Percentiles rank a stretch among this genome's conserved stretches.
phyloP scores from a whole-genome alignment of 2,888 invertebrate species.

The Eupithecia vulgata region DNA sequence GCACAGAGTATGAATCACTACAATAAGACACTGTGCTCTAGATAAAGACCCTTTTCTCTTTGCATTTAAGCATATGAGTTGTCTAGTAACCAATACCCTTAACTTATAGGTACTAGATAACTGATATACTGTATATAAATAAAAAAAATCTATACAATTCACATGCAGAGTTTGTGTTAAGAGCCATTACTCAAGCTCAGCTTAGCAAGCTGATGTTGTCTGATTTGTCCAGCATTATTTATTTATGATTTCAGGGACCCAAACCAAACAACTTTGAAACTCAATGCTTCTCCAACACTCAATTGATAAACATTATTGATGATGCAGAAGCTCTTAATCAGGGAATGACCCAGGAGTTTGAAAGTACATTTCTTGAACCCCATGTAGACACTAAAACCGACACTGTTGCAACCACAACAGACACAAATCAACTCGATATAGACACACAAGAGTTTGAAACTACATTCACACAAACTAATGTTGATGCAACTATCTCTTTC shows the following conservation, averaged over 20 bases:
- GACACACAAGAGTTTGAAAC: conserved; percentile 31
- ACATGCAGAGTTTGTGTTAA: too few species aligned
- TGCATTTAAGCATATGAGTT: too few species aligned
- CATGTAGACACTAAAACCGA: conserved; percentile 15
- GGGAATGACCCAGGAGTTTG: conserved; percentile 68
- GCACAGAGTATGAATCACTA: too few species aligned
- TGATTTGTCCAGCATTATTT: neutral
- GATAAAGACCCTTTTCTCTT: too few species aligned
- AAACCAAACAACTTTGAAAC: conserved; percentile 62
- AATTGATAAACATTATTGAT: conserved; percentile 67
- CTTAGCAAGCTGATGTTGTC: neutral
- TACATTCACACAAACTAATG: conserved; percentile 39
- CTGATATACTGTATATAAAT: too few species aligned
- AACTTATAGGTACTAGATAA: too few species aligned
- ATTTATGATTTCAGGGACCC: conserved; percentile 46
- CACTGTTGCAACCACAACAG: neutral
- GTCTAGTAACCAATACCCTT: too few species aligned
- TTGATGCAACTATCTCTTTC: conserved; percentile 25
- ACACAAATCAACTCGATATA: conserved; percentile 9
- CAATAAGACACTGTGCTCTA: too few species aligned
- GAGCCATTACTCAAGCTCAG: too few species aligned
- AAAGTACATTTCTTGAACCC: conserved; percentile 50
- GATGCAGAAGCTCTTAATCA: conserved; percentile 62
- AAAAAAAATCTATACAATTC: too few species aligned
- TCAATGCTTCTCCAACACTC: conserved; percentile 69